A percentile compares a stretch with the other conserved stretches of the same genome.
phyloP scores from a whole-genome alignment of 2,888 invertebrate species.

The Anarsia innoxiella region DNA sequence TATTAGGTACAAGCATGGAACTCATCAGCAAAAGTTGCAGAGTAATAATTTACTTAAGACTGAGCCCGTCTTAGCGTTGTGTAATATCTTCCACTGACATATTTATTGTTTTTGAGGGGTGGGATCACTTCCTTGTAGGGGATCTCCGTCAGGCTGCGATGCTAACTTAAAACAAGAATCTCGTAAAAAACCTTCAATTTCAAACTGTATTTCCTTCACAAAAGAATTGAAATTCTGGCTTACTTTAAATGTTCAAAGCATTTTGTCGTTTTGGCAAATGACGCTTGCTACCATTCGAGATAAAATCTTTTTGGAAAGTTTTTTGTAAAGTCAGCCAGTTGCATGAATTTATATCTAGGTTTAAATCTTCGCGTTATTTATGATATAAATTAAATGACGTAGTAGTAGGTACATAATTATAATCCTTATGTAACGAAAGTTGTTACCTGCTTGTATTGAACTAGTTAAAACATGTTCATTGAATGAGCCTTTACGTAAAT shows the following conservation, averaged over 20 bases:
- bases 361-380: too few species aligned
- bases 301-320: conserved; percentile 4
- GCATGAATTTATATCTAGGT: too few species aligned
- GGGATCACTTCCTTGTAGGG: conserved; percentile 40
- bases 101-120: conserved; percentile 67
- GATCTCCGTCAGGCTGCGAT: conserved; percentile 23
- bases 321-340: too few species aligned
- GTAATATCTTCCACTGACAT: conserved; percentile 71
- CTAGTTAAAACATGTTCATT: too few species aligned
- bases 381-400: too few species aligned
- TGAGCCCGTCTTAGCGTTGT: conserved; percentile 47
- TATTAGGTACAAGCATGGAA: conserved; percentile 53
- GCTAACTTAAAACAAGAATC: conserved; percentile 1
- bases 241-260: too few species aligned
- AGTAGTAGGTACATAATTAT: too few species aligned
- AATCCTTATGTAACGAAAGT: too few species aligned
- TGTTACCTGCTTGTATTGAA: too few species aligned
- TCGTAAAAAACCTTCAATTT: background rate
- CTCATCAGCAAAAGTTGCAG: conserved; percentile 65
- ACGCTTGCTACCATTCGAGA: conserved; percentile 20
- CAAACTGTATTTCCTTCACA: background rate
- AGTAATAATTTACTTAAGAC: conserved; percentile 69
- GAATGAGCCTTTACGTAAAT: too few species aligned
- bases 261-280: too few species aligned
- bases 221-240: background rate